Conservation (phyloP, 2,113 vertebrate genomes). For the Periophthalmus modestus region DNA sequence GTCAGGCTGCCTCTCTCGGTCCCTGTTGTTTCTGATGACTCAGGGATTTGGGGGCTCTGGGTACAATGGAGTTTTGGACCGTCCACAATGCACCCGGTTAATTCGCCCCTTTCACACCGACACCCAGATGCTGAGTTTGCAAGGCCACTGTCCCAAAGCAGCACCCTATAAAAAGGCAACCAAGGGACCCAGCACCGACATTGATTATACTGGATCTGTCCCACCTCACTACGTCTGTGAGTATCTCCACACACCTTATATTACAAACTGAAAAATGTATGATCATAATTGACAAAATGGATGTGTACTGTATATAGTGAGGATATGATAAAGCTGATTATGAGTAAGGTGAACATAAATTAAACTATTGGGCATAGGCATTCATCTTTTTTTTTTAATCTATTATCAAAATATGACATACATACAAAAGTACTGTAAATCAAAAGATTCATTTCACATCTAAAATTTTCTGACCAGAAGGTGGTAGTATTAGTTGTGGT, state of each 20-base stretch:
- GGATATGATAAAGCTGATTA: conserved; percentile 1
- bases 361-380: neutral
- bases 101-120: conserved; percentile 73
- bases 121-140: conserved; percentile 80
- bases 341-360: neutral
- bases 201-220: conserved; percentile 78
- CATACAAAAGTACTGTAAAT: too few species aligned
- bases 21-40: conserved; percentile 76
- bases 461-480: neutral
- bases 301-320: conserved; percentile 43
- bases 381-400: too few species aligned
- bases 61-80: conserved; percentile 70
- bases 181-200: conserved; percentile 58
- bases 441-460: neutral
- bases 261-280: conserved; percentile 13
- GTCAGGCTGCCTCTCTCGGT: conserved; percentile 51
- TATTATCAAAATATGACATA: too few species aligned
- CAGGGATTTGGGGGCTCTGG: conserved; percentile 69
- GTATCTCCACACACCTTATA: conserved; percentile 66
- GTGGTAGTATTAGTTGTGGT: neutral
- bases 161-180: conserved; percentile 76
- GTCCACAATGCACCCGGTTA: conserved; percentile 73
- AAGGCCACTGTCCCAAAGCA: conserved; percentile 66
- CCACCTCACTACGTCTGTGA: conserved; percentile 79
- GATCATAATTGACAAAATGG: conserved; percentile 13